Evolutionary conservation across 2,888 invertebrate species (phyloP).

Genomic region (Xiphydria camelus): DNA sequence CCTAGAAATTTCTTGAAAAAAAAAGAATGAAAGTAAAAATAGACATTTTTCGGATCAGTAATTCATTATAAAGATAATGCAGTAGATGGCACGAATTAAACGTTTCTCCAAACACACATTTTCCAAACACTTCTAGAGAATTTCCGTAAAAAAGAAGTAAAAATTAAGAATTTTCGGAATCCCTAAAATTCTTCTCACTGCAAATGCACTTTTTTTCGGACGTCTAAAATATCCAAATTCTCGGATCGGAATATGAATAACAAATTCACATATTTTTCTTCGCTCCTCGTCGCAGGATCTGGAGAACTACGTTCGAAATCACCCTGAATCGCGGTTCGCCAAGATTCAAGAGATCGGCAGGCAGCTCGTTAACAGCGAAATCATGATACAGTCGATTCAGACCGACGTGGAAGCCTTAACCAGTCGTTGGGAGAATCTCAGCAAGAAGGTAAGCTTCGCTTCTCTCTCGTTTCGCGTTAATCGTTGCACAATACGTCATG

Average conservation of each 20-base stretch:
- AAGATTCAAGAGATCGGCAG: constrained; percentile 77
- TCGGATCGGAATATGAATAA: no score
- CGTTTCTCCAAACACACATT: no score
- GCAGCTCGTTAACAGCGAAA: constrained; percentile 73
- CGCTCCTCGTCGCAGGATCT: constrained; percentile 69
- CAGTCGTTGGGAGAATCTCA: constrained; percentile 69
- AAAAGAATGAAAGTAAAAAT: constrained; percentile 6
- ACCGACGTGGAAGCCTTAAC: constrained; percentile 69
- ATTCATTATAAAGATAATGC: no score
- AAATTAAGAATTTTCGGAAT: neutral
- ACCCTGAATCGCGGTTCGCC: constrained; percentile 71
- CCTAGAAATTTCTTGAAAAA: no score
- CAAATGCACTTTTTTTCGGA: constrained; percentile 6
- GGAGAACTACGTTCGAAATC: constrained; percentile 78
- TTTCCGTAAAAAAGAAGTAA: no score
- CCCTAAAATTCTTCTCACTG: constrained; percentile 8
- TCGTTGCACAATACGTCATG: no score
- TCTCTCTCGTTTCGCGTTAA: no score
- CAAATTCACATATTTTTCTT: no score
- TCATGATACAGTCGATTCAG: constrained; percentile 71
- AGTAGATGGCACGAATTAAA: no score
- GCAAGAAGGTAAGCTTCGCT: constrained; percentile 71
- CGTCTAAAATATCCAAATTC: constrained; percentile 8
- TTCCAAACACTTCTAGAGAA: no score
- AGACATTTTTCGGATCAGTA: neutral